Percentiles rank a stretch among this genome's conserved stretches.
These are phyloP conservation scores for Rhincodon typus DNA, from an alignment of 2,797 vertebrate genomes.

Conservation along the genomic window DNA sequence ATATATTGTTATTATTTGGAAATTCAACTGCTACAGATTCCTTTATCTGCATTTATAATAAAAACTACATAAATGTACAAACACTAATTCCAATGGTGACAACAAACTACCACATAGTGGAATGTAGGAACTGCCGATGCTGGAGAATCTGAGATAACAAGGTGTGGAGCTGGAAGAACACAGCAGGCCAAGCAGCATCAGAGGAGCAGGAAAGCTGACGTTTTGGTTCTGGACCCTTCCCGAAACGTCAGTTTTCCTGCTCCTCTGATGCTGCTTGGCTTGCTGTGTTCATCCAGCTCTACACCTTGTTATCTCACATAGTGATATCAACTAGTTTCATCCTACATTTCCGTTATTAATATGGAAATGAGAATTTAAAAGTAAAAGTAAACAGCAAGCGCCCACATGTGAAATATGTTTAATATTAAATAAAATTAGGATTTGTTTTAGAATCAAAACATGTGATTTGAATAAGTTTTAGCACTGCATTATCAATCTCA, in stretches of 20 bases:
- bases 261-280: too few relatives aligned
- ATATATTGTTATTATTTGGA: background rate
- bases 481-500: background rate
- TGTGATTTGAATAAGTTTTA: background rate
- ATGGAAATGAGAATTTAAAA: background rate
- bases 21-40: background rate
- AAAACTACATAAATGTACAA: background rate
- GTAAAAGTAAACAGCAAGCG: background rate
- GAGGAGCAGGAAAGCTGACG: too few relatives aligned
- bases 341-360: background rate
- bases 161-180: too few relatives aligned
- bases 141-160: too few relatives aligned
- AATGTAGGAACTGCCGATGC: background rate
- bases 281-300: too few relatives aligned
- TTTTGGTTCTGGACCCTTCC: too few relatives aligned
- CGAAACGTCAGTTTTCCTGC: too few relatives aligned
- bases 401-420: background rate
- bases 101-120: background rate
- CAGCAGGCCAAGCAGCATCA: too few relatives aligned
- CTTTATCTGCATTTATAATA: background rate
- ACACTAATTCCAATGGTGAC: background rate
- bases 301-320: background rate
- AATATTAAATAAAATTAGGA: background rate
- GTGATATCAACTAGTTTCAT: too few relatives aligned
- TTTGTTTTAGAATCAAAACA: background rate